Conservation (phyloP, 1,140 invertebrate species). For the Charaxes varanes region DNA sequence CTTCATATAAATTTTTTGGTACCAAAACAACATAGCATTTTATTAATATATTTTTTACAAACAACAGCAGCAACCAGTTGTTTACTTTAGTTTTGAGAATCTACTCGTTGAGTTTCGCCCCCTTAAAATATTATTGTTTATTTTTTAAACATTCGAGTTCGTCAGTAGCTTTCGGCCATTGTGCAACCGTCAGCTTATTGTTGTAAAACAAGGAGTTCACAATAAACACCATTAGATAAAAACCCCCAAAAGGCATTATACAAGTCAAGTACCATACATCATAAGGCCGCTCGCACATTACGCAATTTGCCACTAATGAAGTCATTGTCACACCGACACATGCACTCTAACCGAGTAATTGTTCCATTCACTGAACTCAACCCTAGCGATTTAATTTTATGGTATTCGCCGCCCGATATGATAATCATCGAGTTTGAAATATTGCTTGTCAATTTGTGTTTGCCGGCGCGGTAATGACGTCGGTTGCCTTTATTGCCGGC, state of each 20-base stretch:
- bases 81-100: constrained; percentile 1
- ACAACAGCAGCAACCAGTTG: too few species aligned
- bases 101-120: not conserved
- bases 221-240: constrained; percentile 22
- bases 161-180: not conserved
- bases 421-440: constrained; percentile 55
- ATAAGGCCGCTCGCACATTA: constrained; percentile 26
- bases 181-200: not conserved
- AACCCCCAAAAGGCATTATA: constrained; percentile 21
- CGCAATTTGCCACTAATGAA: constrained; percentile 50
- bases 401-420: constrained; percentile 43
- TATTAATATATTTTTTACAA: too few species aligned
- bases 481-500: constrained; percentile 40
- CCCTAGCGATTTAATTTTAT: constrained; percentile 52
- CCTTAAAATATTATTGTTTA: too few species aligned
- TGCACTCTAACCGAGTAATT: constrained; percentile 42
- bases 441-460: constrained; percentile 52
- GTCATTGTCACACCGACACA: constrained; percentile 43
- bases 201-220: constrained; percentile 15
- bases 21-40: too few species aligned
- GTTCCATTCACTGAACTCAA: constrained; percentile 45
- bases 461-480: constrained; percentile 41
- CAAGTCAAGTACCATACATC: constrained; percentile 18
- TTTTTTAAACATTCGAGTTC: too few species aligned
- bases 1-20: too few species aligned